Percentiles rank a stretch among this genome's conserved stretches.
phyloP scores from a whole-genome alignment of 2,113 vertebrate genomes.

The Bostrychus sinensis region DNA sequence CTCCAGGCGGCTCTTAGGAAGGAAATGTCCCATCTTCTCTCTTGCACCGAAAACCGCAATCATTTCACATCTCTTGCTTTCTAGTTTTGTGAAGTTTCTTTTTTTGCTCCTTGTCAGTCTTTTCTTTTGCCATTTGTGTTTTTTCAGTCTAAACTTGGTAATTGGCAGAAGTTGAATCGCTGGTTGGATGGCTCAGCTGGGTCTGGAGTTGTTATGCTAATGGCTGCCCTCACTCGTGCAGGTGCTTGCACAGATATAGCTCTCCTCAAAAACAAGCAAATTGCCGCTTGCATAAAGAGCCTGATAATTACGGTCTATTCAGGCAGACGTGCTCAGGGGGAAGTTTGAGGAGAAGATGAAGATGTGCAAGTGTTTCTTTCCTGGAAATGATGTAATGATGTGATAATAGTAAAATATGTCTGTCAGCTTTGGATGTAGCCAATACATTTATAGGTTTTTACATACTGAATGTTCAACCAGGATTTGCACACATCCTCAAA shows the following conservation, averaged over 20 bases:
- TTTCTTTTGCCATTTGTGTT: conserved; percentile 1
- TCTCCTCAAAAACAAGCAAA: conserved; percentile 8
- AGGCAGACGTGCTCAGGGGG: conserved; percentile 21
- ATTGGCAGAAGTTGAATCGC: conserved; percentile 35
- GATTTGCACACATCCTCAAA: too few relatives aligned
- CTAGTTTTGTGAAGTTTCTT: conserved; percentile 31
- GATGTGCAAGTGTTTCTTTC: conserved; percentile 19
- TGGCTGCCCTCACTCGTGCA: conserved; percentile 27
- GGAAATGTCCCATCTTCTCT: conserved; percentile 15
- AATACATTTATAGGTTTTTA: conserved; percentile 15
- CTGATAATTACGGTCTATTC: conserved; percentile 35
- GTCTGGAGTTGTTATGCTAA: conserved; percentile 28
- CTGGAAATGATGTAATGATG: conserved; percentile 10
- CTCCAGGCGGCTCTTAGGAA: conserved; percentile 5
- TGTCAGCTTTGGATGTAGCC: conserved; percentile 7
- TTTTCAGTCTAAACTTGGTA: conserved; percentile 20
- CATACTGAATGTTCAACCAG: too few relatives aligned
- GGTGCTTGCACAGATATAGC: conserved; percentile 29
- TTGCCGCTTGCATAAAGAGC: conserved; percentile 5
- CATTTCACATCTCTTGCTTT: conserved; percentile 6
- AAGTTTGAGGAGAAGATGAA: conserved; percentile 18
- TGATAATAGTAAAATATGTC: not conserved
- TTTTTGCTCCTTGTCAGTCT: conserved; percentile 28
- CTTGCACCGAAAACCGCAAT: conserved; percentile 34
- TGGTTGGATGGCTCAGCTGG: conserved; percentile 28